phyloP scores from a whole-genome alignment of 2,113 vertebrate genomes.

The Eonycteris spelaea region DNA sequence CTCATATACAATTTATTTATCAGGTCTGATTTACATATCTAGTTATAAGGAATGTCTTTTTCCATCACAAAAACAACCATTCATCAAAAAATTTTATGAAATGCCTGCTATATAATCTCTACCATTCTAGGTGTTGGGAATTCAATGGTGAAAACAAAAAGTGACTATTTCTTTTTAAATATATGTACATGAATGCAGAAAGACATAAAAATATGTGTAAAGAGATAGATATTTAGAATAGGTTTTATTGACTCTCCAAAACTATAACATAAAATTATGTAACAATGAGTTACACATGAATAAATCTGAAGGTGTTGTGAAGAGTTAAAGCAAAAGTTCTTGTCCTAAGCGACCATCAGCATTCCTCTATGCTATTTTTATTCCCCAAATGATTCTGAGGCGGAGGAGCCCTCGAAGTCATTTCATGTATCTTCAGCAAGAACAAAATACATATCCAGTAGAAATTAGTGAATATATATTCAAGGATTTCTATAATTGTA shows the following conservation, averaged over 20 bases:
- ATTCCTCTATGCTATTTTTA: conserved; percentile 74
- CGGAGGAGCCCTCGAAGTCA: conserved; percentile 58
- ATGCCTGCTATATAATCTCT: background rate
- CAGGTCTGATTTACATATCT: background rate
- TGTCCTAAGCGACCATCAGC: conserved; percentile 40
- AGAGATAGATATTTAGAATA: background rate
- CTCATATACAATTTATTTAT: background rate
- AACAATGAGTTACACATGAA: background rate
- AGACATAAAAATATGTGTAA: background rate
- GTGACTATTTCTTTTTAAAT: background rate
- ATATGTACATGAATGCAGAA: background rate
- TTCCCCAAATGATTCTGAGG: conserved; percentile 58
- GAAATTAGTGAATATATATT: conserved; percentile 83
- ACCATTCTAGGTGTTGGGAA: background rate
- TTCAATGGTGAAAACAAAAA: background rate
- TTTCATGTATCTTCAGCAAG: conserved; percentile 82
- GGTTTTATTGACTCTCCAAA: background rate
- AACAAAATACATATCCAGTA: conserved; percentile 85
- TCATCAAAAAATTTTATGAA: background rate
- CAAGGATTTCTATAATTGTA: conserved; percentile 84
- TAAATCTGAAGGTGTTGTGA: background rate
- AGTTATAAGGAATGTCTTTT: background rate
- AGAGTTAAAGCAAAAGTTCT: background rate
- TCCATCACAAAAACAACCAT: background rate
- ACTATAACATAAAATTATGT: background rate